Evolutionary conservation across 2,113 vertebrate species (phyloP).

Genomic region (Pachyramphus minor): DNA sequence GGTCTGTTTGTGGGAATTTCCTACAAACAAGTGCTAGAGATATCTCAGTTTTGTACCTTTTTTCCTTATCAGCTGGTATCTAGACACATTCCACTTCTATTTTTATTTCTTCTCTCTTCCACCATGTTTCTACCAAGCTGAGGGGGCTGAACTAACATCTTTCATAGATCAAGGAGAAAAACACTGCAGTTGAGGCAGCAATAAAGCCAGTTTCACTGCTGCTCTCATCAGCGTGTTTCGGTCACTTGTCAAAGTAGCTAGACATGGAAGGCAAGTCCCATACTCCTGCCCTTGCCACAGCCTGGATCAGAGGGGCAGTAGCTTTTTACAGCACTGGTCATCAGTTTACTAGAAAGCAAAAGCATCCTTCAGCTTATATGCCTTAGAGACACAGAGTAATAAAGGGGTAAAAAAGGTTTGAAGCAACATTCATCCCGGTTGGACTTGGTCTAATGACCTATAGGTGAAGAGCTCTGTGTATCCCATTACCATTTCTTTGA

Average conservation of each 20-base stretch:
- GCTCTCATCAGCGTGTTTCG: background rate
- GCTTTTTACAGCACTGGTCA: background rate
- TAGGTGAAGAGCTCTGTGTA: background rate
- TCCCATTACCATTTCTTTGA: constrained; percentile 9
- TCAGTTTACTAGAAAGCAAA: constrained; percentile 22
- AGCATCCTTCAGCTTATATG: background rate
- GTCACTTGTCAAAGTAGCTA: background rate
- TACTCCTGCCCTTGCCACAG: background rate
- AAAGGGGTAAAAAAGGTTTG: background rate
- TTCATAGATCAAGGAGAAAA: background rate
- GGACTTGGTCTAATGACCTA: background rate
- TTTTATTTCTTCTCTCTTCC: background rate
- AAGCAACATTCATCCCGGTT: background rate
- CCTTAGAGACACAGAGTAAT: background rate
- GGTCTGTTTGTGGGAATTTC: background rate
- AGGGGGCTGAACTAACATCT: background rate
- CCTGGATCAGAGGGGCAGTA: background rate
- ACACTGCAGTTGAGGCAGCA: background rate
- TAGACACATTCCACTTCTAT: background rate
- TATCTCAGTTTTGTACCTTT: background rate
- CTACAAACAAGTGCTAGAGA: background rate
- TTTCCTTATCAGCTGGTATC: background rate
- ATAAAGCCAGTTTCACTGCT: background rate
- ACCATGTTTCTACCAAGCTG: background rate
- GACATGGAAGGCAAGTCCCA: background rate